These are phyloP conservation scores for Eptatretus atami DNA, from an alignment of 2,797 vertebrate genomes.

Conservation along the genomic window DNA sequence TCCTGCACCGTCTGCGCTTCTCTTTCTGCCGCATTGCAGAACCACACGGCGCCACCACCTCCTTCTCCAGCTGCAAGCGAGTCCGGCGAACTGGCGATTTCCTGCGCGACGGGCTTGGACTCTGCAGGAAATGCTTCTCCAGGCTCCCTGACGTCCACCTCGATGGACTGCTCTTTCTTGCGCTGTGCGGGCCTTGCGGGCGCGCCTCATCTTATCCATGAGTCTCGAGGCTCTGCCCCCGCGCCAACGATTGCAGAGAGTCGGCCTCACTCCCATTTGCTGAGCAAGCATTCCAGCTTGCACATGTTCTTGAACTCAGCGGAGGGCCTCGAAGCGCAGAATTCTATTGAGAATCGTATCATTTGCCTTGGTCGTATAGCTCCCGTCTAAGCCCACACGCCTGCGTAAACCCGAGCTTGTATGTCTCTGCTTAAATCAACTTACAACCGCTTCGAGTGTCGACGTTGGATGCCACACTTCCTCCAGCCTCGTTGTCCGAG, in stretches of 20 bases:
- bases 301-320: slow-evolving; percentile 99
- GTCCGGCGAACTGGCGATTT: slow-evolving; percentile 81
- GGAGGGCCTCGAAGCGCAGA: slow-evolving; percentile 94
- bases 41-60: slow-evolving; percentile 98
- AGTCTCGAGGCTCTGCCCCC: slow-evolving; percentile 80
- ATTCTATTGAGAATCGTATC: too few relatives aligned
- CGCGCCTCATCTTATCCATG: slow-evolving; percentile 97
- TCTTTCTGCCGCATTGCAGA: slow-evolving; percentile 99
- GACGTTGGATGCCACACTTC: slow-evolving; percentile 87
- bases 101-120: slow-evolving; percentile 89
- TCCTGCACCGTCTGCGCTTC: slow-evolving; percentile 47
- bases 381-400: slow-evolving; percentile 53
- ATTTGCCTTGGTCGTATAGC: slow-evolving; percentile 67
- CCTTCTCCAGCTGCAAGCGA: slow-evolving; percentile 90
- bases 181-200: slow-evolving; percentile 90
- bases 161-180: slow-evolving; percentile 97
- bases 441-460: slow-evolving; percentile 72
- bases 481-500: slow-evolving; percentile 6
- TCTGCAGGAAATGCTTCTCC: slow-evolving; percentile 96
- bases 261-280: slow-evolving; percentile 99
- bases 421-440: slow-evolving; percentile 61
- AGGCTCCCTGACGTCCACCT: slow-evolving; percentile 89
- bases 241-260: slow-evolving; percentile 31
- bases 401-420: slow-evolving; percentile 64
- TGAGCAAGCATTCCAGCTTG: slow-evolving; percentile 73